phyloP scores from a whole-genome alignment of 1,140 invertebrate genomes.

The Anastrepha obliqua region DNA sequence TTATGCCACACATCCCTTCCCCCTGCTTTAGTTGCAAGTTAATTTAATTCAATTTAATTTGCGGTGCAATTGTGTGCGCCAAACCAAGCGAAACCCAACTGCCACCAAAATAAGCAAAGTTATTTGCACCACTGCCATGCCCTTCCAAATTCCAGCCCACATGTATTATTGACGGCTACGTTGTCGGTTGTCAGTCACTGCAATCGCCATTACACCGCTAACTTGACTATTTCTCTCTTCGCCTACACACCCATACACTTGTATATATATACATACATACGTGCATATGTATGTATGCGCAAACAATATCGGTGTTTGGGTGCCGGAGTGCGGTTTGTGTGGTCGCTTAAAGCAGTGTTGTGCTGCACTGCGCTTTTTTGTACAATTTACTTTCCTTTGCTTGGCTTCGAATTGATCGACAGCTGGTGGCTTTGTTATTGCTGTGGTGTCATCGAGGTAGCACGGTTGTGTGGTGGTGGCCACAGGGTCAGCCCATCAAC shows the following conservation, averaged over 20 bases:
- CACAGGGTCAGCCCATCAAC: slow-evolving; percentile 25
- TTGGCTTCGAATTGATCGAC: slow-evolving; percentile 3
- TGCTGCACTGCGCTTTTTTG: neutral
- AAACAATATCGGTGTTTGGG: neutral
- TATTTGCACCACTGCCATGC: neutral
- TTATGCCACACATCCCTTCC: neutral
- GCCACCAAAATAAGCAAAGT: neutral
- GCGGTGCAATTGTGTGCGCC: slow-evolving; percentile 31
- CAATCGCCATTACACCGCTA: neutral
- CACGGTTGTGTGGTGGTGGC: neutral
- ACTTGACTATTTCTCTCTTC: neutral
- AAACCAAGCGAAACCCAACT: slow-evolving; percentile 3
- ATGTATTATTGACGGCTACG: neutral
- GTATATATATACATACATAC: neutral
- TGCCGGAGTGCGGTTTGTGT: slow-evolving; percentile 19
- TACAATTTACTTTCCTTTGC: neutral
- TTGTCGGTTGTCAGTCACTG: slow-evolving; percentile 23
- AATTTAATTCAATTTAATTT: slow-evolving; percentile 45
- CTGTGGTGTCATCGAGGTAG: neutral
- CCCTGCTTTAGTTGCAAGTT: neutral
- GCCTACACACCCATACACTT: neutral
- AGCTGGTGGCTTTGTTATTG: slow-evolving; percentile 9
- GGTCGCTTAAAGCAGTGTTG: slow-evolving; percentile 6
- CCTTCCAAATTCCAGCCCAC: neutral
- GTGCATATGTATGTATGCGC: neutral